Conservation (phyloP, 2,113 vertebrate species). For the Varanus komodoensis region DNA sequence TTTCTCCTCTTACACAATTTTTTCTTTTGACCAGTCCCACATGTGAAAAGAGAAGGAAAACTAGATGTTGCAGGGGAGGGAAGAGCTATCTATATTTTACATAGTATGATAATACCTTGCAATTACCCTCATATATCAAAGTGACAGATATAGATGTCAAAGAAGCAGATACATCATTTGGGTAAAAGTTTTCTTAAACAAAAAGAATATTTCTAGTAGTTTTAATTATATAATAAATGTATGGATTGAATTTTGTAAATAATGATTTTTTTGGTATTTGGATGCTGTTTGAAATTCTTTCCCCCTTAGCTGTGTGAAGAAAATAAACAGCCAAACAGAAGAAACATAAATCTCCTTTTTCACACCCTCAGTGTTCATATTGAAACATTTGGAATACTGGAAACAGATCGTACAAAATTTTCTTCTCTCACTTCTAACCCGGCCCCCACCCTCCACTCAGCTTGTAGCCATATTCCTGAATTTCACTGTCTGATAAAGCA, state of each 20-base stretch:
- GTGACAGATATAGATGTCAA: neutral
- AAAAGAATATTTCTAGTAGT: neutral
- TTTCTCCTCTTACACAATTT: too few relatives aligned
- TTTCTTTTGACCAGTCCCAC: neutral
- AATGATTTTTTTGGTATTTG: neutral
- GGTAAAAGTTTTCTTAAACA: neutral
- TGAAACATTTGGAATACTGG: neutral
- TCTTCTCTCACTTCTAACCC: too few relatives aligned
- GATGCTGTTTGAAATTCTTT: neutral
- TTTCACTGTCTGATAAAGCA: constrained; percentile 17
- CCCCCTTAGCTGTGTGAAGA: neutral
- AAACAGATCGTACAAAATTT: neutral
- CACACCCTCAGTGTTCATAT: neutral
- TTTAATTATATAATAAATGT: neutral
- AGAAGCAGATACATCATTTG: too few relatives aligned
- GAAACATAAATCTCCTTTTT: neutral
- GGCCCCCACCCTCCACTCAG: neutral
- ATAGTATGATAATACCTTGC: neutral
- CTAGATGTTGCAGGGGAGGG: too few relatives aligned
- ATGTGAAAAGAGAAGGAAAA: neutral
- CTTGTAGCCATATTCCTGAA: constrained; percentile 16
- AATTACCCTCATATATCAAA: neutral
- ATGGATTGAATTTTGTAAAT: neutral
- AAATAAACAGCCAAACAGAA: neutral
- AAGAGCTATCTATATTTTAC: neutral